Conservation (phyloP, 2,888 invertebrate genomes). For the Zaprionus obscuricornis region DNA sequence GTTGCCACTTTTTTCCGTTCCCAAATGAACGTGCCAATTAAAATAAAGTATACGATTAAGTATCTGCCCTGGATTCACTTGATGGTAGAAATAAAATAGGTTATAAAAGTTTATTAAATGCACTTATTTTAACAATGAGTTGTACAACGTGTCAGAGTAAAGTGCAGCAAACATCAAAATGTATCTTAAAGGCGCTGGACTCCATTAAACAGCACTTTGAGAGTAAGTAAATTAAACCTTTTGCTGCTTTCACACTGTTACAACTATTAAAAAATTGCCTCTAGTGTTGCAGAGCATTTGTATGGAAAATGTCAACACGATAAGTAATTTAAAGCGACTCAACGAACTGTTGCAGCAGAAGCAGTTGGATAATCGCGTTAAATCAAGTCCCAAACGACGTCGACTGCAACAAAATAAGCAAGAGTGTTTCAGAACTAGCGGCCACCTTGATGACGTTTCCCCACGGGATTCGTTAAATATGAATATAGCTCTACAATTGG, state of each 20-base stretch:
- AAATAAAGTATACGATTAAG: too few relatives aligned
- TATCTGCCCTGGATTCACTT: too few relatives aligned
- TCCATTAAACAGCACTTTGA: slow-evolving; percentile 71
- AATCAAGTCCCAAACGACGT: slow-evolving; percentile 39
- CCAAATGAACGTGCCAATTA: too few relatives aligned
- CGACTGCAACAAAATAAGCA: not conserved
- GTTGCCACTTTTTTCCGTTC: too few relatives aligned
- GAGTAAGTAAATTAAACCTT: slow-evolving; percentile 55
- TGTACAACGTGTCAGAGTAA: slow-evolving; percentile 47
- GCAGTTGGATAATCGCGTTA: slow-evolving; percentile 10
- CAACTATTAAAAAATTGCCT: not conserved
- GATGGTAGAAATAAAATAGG: too few relatives aligned
- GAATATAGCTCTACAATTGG: slow-evolving; percentile 74
- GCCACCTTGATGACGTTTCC: slow-evolving; percentile 22
- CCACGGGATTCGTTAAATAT: slow-evolving; percentile 64
- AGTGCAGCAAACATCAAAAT: slow-evolving; percentile 31
- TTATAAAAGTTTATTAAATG: not conserved
- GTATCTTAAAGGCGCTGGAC: slow-evolving; percentile 58
- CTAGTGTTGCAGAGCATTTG: slow-evolving; percentile 49
- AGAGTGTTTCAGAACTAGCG: slow-evolving; percentile 3
- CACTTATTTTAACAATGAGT: slow-evolving; percentile 42
- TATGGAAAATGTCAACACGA: slow-evolving; percentile 31
- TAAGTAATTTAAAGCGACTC: slow-evolving; percentile 49
- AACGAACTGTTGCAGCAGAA: slow-evolving; percentile 51
- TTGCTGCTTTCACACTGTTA: not conserved